Percentiles rank a stretch among this genome's conserved stretches.
These are phyloP conservation scores for Carcina quercana DNA, from an alignment of 2,888 invertebrate species.

Conservation along the genomic window DNA sequence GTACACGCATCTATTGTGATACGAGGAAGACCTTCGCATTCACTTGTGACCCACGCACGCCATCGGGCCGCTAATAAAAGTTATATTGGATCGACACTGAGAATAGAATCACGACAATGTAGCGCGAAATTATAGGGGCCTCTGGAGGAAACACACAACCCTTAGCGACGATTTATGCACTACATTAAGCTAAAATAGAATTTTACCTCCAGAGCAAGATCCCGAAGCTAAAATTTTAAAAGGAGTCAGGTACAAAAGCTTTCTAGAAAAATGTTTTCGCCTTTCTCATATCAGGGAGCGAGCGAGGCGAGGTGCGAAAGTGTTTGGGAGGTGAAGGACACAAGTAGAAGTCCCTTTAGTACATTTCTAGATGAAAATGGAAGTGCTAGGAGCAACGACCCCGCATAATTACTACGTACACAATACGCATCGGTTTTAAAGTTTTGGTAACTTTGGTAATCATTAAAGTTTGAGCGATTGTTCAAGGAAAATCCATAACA, in stretches of 20 bases:
- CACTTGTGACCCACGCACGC: slow-evolving; percentile 25
- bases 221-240: slow-evolving; percentile 33
- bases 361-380: slow-evolving; percentile 40
- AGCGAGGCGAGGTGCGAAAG: slow-evolving; percentile 43
- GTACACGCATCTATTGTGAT: slow-evolving; percentile 4
- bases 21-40: slow-evolving; percentile 25
- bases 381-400: slow-evolving; percentile 25
- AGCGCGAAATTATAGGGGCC: slow-evolving; percentile 17
- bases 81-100: slow-evolving; percentile 27
- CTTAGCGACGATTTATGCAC: too few relatives aligned
- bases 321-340: too few relatives aligned
- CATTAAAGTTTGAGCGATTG: too few relatives aligned
- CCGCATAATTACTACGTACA: slow-evolving; percentile 25
- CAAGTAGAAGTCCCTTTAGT: too few relatives aligned
- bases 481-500: too few relatives aligned
- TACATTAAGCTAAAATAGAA: too few relatives aligned
- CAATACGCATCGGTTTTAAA: slow-evolving; percentile 28
- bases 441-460: too few relatives aligned
- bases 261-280: slow-evolving; percentile 33
- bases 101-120: slow-evolving; percentile 25
- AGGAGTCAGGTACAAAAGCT: slow-evolving; percentile 30
- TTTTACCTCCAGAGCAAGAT: too few relatives aligned
- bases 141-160: too few relatives aligned
- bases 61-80: slow-evolving; percentile 28
- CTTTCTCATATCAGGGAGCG: slow-evolving; percentile 37